phyloP scores from a whole-genome alignment of 2,797 vertebrate species.

The Martes flavigula region DNA sequence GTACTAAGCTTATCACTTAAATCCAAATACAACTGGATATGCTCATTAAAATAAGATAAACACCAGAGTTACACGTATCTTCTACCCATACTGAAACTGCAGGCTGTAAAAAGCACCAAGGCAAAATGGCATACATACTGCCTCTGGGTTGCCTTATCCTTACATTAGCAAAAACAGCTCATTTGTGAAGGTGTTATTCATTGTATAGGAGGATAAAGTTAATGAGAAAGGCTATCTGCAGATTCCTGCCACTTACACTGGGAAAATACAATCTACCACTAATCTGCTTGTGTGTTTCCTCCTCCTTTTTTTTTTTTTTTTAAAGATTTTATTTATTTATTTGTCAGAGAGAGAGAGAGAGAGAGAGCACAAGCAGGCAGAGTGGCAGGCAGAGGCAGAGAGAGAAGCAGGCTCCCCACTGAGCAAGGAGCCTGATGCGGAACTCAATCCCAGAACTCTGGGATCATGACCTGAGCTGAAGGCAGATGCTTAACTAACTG shows the following conservation, averaged over 20 bases:
- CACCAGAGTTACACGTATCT: neutral
- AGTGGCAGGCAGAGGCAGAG: too few relatives aligned
- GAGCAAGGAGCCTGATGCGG: too few relatives aligned
- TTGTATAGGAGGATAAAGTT: neutral
- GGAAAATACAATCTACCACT: neutral
- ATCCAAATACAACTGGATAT: neutral
- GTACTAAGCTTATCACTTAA: neutral
- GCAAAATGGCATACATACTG: neutral
- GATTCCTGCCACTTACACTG: neutral
- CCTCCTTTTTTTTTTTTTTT: neutral
- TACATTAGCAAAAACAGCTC: neutral
- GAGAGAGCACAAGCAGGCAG: too few relatives aligned
- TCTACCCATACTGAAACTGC: neutral
- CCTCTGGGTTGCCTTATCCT: neutral
- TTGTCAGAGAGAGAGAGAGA: too few relatives aligned
- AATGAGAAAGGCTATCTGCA: neutral
- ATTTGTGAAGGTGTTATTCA: neutral
- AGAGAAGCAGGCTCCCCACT: too few relatives aligned
- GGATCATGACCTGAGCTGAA: too few relatives aligned
- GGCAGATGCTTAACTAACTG: too few relatives aligned
- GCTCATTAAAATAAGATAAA: neutral
- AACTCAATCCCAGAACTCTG: too few relatives aligned
- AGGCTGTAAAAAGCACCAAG: neutral
- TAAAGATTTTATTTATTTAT: too few relatives aligned
- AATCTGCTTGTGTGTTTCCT: neutral